Evolutionary conservation across 2,113 vertebrate genomes (phyloP).

Genomic region (Anolis sagrei): DNA sequence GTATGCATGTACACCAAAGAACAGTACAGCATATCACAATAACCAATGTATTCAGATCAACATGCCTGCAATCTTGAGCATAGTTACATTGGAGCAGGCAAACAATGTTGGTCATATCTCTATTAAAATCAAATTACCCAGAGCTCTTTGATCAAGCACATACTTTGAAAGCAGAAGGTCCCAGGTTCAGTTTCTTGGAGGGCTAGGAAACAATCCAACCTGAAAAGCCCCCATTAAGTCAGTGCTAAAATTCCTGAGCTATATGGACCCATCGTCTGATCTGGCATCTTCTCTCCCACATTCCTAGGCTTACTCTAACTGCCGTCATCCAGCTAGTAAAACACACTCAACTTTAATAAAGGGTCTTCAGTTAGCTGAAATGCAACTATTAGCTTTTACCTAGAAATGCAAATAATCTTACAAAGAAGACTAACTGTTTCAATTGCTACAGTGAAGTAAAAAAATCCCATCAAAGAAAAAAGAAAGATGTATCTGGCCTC

Average conservation of each 20-base stretch:
- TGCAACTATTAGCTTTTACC: background rate
- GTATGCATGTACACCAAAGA: background rate
- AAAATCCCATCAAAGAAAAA: background rate
- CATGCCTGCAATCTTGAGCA: background rate
- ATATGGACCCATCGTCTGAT: no score
- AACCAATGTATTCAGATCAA: background rate
- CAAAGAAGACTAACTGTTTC: background rate
- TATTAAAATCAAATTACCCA: no score
- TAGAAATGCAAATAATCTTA: background rate
- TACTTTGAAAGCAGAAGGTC: no score
- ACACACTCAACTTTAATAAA: background rate
- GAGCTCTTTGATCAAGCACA: no score
- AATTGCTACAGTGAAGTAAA: background rate
- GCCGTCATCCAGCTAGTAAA: no score
- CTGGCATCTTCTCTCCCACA: no score
- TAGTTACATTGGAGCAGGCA: background rate
- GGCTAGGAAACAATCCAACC: no score
- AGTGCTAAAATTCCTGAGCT: no score
- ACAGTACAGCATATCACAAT: background rate
- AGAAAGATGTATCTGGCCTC: background rate
- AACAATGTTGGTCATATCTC: no score
- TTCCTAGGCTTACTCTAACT: no score
- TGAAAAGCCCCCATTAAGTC: no score
- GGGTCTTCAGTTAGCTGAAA: background rate
- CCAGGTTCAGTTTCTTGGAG: no score